These are phyloP conservation scores for Parotia lawesii DNA, from an alignment of 2,113 vertebrate genomes.

Conservation along the genomic window DNA sequence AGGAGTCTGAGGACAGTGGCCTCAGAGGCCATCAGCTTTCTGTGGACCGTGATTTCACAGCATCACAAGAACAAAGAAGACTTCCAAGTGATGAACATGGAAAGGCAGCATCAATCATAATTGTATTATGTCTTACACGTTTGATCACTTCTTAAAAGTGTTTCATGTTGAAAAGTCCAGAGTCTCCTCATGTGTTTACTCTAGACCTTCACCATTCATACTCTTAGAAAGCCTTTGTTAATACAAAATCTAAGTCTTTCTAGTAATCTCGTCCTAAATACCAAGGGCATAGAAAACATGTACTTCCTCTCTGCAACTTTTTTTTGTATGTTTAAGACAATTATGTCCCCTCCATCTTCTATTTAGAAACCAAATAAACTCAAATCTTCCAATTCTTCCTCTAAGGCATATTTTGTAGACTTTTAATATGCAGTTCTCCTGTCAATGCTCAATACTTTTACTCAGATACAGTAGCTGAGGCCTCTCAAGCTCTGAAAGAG, in stretches of 20 bases:
- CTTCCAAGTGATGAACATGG: not conserved
- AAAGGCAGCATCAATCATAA: not conserved
- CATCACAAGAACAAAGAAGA: not conserved
- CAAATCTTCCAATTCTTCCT: not conserved
- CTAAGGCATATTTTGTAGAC: not conserved
- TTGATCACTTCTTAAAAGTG: not conserved
- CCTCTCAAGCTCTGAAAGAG: not conserved
- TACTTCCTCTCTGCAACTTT: not conserved
- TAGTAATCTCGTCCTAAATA: not conserved
- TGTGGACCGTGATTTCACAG: not conserved
- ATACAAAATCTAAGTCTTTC: not conserved
- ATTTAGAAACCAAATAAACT: not conserved
- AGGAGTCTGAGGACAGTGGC: not conserved
- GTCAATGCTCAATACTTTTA: not conserved
- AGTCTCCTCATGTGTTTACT: not conserved
- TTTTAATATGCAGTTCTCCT: not conserved
- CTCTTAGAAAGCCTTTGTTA: not conserved
- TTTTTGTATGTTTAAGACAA: not conserved
- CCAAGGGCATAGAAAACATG: not conserved
- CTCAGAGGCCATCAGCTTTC: not conserved
- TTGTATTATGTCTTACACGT: fast-evolving
- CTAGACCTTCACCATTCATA: not conserved
- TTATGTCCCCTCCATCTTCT: not conserved
- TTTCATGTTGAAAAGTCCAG: not conserved
- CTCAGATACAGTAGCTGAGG: not conserved